Conservation (phyloP, 2,888 invertebrate species). For the Athalia circularis region DNA sequence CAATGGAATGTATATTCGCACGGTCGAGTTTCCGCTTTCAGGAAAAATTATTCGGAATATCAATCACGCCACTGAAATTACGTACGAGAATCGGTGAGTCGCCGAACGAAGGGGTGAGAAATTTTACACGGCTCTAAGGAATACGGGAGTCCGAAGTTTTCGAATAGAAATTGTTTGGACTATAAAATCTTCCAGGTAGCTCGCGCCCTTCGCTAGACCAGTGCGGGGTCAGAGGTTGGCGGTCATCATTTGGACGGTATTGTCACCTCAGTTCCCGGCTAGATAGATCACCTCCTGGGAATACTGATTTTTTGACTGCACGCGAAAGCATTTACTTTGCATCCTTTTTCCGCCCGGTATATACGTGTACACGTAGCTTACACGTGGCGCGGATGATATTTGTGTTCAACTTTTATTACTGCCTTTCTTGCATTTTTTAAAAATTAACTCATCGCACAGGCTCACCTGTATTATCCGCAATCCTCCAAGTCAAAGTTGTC, state of each 20-base stretch:
- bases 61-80: background rate
- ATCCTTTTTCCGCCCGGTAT: background rate
- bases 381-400: no score
- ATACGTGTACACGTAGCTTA: background rate
- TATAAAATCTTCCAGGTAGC: background rate
- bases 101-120: no score
- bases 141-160: background rate
- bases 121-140: no score
- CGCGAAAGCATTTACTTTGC: background rate
- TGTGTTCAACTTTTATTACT: background rate
- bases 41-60: background rate
- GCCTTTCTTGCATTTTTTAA: background rate
- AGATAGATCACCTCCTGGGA: conserved; percentile 60
- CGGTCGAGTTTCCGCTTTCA: background rate
- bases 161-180: background rate
- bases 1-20: background rate
- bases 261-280: conserved; percentile 58
- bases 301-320: conserved; percentile 65
- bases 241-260: conserved; percentile 69
- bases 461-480: conserved; percentile 51
- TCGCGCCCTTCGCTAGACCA: conserved; percentile 62
- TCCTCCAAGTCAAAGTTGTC: conserved; percentile 53
- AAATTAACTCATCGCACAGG: background rate
- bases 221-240: conserved; percentile 59
- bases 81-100: no score